Base-by-base conservation (phyloP, 2,113 vertebrate genomes). In the Rissa tridactyla region DNA sequence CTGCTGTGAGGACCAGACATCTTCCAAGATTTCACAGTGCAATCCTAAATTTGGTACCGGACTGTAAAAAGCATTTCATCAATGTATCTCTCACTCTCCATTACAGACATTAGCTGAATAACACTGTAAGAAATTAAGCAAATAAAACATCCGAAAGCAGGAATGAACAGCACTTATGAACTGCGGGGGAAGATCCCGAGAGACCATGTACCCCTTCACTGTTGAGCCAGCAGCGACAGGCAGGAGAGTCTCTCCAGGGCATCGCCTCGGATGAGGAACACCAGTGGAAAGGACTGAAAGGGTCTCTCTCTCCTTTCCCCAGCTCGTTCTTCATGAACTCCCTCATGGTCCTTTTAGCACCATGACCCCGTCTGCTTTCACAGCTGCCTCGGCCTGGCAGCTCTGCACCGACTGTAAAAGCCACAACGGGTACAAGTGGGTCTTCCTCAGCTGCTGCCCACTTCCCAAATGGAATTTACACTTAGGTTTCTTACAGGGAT, bases 401-500 rank as follows among this genome's bases (percentile, higher is more conserved):
- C 26, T 72, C 65, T 57, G n/a, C 0, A 1, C 17, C 84, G 69
- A 65, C 73, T 76, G 62, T 27, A 84, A 82, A 96, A 94, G 62
- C 95, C 86, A 82, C 96, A 96, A 29, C 0, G 47, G 54, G 83
- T 94, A 94, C 77, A 58, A 92, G 25, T 0, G 0, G 8, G 55
- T 82, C 83, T 92, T 97, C 95, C 94, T 95, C 92, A 89, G 86
- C 55, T 69, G 49, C 88, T 96, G 57, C 94, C 95, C 95, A 97
- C 96, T 96, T 97, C 95, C 96, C 95, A 94, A 87, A 79, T 87
- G 96, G 95, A 97, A 97, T 96, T 95, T 92, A 94, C 96, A 52
- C 40, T 87, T 92, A 69, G 26, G 87, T 86, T 92, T 90, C 46
- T 94, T 73, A 72, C 3, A 96, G 38, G 94, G 81, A 96, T 95